Percentiles rank a stretch among this genome's conserved stretches.
phyloP scores from a whole-genome alignment of 2,797 vertebrate genomes.

The Adelosebastes latens region DNA sequence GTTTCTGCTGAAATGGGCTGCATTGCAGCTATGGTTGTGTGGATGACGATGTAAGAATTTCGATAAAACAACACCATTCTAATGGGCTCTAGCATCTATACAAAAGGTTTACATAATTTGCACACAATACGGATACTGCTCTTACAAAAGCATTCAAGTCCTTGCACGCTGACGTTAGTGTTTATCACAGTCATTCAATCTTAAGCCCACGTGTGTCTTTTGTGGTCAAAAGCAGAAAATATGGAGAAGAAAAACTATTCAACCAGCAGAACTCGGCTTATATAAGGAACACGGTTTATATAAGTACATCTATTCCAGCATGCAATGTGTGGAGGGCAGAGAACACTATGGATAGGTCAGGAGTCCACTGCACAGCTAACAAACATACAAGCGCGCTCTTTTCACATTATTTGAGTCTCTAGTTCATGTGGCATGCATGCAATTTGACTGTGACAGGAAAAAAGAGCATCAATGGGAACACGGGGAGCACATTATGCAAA shows the following conservation, averaged over 20 bases:
- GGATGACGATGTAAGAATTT: neutral
- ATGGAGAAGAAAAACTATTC: neutral
- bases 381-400: neutral
- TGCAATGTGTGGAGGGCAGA: neutral
- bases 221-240: neutral
- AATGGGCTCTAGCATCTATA: neutral
- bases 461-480: neutral
- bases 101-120: neutral
- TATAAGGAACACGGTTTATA: neutral
- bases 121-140: neutral
- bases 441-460: neutral
- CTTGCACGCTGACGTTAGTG: neutral
- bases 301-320: neutral
- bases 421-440: neutral
- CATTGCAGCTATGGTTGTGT: neutral
- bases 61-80: neutral
- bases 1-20: constrained; percentile 6
- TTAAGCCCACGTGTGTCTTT: neutral
- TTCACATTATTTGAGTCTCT: neutral
- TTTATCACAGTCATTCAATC: neutral
- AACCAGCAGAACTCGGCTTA: neutral
- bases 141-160: neutral
- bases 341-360: neutral
- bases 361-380: neutral
- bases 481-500: constrained; percentile 1